A percentile compares a stretch with the other conserved stretches of the same genome.
These are phyloP conservation scores for Drosophila bunnanda DNA, from an alignment of 2,888 invertebrate genomes.

Conservation along the genomic window DNA sequence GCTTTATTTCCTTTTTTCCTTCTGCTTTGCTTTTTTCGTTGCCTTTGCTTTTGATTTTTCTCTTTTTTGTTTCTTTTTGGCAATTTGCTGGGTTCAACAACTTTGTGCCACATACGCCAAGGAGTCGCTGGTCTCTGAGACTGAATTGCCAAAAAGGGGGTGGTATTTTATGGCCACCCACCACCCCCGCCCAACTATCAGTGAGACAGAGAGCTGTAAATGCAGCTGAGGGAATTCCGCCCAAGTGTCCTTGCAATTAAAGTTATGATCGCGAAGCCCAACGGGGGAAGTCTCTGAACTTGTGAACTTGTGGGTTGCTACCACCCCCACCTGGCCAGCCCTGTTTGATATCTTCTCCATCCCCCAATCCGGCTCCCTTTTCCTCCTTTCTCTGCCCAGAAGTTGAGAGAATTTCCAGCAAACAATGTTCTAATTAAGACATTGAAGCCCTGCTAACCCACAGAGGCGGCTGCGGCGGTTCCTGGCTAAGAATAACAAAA, in stretches of 20 bases:
- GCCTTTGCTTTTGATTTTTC: no score
- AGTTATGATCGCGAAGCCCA: constrained; percentile 21
- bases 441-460: constrained; percentile 36
- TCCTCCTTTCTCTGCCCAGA: not conserved
- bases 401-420: constrained; percentile 28
- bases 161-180: not conserved
- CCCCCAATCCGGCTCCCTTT: not conserved
- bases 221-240: constrained; percentile 32
- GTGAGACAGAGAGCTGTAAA: constrained; percentile 6
- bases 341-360: not conserved
- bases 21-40: constrained; percentile 4
- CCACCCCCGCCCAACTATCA: not conserved
- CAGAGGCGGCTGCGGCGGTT: constrained; percentile 6
- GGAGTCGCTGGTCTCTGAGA: constrained; percentile 1
- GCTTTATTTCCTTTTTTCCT: not conserved
- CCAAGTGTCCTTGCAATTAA: constrained; percentile 37
- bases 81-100: constrained; percentile 66
- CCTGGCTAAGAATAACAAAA: constrained; percentile 26
- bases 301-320: constrained; percentile 1
- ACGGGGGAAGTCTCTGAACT: constrained; percentile 1
- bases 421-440: constrained; percentile 63
- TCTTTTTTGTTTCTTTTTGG: no score
- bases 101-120: constrained; percentile 63
- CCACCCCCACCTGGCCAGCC: not conserved
- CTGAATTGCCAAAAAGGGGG: not conserved